Conservation (phyloP, 2,113 vertebrate genomes). For the Mormyrus iriodes region DNA sequence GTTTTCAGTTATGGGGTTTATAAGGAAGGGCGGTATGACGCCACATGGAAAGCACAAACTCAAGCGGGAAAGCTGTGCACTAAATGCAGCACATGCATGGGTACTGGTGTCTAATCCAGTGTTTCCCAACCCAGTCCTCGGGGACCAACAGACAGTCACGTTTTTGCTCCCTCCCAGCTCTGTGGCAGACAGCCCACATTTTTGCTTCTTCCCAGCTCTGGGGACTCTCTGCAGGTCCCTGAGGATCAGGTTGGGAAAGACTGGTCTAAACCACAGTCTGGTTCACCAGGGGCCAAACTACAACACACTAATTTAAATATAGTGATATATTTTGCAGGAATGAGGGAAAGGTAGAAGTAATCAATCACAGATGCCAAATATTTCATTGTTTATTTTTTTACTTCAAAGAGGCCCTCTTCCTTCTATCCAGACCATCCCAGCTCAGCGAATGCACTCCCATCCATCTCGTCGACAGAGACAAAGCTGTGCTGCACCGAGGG, state of each 20-base stretch:
- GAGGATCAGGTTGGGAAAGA: neutral
- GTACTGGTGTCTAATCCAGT: neutral
- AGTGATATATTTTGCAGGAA: neutral
- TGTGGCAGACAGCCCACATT: neutral
- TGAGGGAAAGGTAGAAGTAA: neutral
- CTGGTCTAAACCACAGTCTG: neutral
- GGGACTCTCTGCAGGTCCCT: neutral
- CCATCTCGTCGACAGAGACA: conserved; percentile 50
- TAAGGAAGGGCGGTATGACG: neutral
- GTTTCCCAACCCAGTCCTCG: neutral
- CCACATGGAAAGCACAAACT: neutral
- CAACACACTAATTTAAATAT: neutral
- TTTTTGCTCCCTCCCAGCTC: neutral
- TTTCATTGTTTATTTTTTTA: neutral
- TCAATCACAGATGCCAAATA: neutral
- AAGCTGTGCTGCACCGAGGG: conserved; percentile 50
- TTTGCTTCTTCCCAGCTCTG: neutral
- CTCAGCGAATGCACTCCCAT: conserved; percentile 41
- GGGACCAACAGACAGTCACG: neutral
- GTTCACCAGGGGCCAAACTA: neutral
- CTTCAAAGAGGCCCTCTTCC: neutral
- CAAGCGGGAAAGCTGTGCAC: neutral
- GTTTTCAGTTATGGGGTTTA: neutral
- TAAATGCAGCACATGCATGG: neutral
- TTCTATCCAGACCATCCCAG: neutral